Evolutionary conservation across 2,888 invertebrate genomes (phyloP).

Genomic region (Eupelmus urozonus): DNA sequence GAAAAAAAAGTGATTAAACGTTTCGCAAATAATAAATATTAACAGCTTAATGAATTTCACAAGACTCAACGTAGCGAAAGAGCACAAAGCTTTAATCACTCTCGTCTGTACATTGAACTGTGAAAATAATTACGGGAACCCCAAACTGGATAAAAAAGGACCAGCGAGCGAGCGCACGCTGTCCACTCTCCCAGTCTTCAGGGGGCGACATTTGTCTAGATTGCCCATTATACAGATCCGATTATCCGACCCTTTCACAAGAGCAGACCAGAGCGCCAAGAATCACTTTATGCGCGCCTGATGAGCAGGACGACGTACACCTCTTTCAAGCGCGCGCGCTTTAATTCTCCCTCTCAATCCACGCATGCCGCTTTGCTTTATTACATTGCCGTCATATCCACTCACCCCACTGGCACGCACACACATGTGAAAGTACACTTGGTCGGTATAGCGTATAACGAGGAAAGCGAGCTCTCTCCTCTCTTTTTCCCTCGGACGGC

Average conservation of each 20-base stretch:
- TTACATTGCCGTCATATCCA: slow-evolving; percentile 26
- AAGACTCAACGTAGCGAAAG: too few relatives aligned
- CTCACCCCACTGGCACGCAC: slow-evolving; percentile 57
- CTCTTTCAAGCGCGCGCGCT: slow-evolving; percentile 6
- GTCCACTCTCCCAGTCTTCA: not conserved
- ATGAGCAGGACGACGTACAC: slow-evolving; percentile 32
- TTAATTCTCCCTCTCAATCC: slow-evolving; percentile 12
- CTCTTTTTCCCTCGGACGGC: slow-evolving; percentile 53
- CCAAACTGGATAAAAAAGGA: not conserved
- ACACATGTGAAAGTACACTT: slow-evolving; percentile 48
- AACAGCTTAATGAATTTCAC: too few relatives aligned
- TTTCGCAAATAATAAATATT: too few relatives aligned
- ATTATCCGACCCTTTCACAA: slow-evolving; percentile 24
- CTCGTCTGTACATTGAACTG: not conserved
- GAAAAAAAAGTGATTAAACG: not conserved
- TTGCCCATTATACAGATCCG: slow-evolving; percentile 29
- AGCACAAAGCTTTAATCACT: not conserved
- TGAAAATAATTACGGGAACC: not conserved
- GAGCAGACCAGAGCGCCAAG: not conserved
- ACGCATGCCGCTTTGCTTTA: slow-evolving; percentile 8
- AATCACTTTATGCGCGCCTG: slow-evolving; percentile 49
- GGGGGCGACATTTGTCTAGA: slow-evolving; percentile 19
- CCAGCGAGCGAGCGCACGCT: not conserved
- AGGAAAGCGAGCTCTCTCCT: slow-evolving; percentile 59
- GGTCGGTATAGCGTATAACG: slow-evolving; percentile 66